Evolutionary conservation across 37 sponge, comb jelly and placozoan genomes (phyloP), one percentile per base, ranked within the genome.

Genomic region (Crambe crambe): DNA sequence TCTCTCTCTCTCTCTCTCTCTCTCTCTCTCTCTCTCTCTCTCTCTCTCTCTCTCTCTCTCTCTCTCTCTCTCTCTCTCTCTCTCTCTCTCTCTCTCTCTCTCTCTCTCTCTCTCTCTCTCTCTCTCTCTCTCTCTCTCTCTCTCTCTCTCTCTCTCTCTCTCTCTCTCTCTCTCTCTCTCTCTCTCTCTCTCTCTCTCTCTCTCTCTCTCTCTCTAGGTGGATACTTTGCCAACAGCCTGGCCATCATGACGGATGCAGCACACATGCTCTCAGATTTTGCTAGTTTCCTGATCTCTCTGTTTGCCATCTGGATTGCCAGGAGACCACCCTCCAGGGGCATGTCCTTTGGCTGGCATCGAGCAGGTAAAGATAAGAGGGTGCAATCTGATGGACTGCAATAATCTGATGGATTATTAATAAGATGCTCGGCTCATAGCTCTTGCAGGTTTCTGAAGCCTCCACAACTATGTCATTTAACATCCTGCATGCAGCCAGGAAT

Each of bases 191-290:
- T 34, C 66, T 34, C 66, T 30, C 66, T 9, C 66, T 6, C 34
- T 30, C 66, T 32, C 35, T 34, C 10, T 32, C 70, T 30, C 66
- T 30, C 66, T 56, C 32, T 42, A 98, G 99, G 99, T 70, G 99
- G 99, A 29, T 86, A 85, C 29, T 34, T 98, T 0, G 74, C 99
- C 22, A 60, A 76, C 73, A 96, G 97, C 80, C 85, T 98, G 40
- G 99, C 99, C 35, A 94, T 98, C 51, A 86, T 98, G 90, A 95
- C 99, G 6, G 99, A 98, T 81, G 99, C 99, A 34, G 97, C 99
- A 59, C 99, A 98, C 93, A 98, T 98, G 99, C 57, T 98, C 60
- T 93, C 97, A 6, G 99, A 98, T 77, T 96, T 98, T 85, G 95
- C 95, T 43, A 85, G 95, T 38, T 96, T 96, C 68, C 85, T 96